These are phyloP conservation scores for Thaumatotibia leucotreta DNA, from an alignment of 1,140 invertebrate species.

Conservation along the genomic window DNA sequence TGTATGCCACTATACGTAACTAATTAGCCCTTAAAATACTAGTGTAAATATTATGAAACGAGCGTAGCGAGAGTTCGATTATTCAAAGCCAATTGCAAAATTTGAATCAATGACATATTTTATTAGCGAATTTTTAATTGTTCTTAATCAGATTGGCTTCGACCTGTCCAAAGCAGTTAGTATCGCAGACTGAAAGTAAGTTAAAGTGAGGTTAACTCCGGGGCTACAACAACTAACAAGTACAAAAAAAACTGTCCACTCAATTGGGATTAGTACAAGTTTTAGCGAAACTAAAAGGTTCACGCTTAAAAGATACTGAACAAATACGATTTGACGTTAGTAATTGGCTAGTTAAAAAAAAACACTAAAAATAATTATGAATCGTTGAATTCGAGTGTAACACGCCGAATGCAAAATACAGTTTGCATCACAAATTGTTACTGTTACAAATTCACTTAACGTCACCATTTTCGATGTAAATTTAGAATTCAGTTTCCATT, in stretches of 20 bases:
- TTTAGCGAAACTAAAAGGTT: background rate
- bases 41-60: too few species aligned
- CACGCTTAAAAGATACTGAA: background rate
- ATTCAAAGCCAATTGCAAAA: too few species aligned
- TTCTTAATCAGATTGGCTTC: too few species aligned
- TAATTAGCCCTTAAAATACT: too few species aligned
- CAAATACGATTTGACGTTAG: background rate
- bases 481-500: background rate
- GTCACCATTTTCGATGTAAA: background rate
- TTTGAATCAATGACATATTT: too few species aligned
- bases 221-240: background rate
- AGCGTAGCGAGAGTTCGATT: too few species aligned
- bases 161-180: background rate
- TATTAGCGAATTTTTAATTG: too few species aligned
- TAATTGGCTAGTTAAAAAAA: too few species aligned
- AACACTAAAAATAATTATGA: too few species aligned
- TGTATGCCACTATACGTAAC: too few species aligned
- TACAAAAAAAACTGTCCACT: conserved; percentile 12
- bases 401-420: background rate
- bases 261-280: background rate
- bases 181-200: background rate
- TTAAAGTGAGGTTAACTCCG: conserved; percentile 1
- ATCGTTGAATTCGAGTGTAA: background rate
- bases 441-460: background rate
- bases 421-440: background rate